phyloP scores from a whole-genome alignment of 92 coral and sea anemone genomes.

The Nematostella vectensis region DNA sequence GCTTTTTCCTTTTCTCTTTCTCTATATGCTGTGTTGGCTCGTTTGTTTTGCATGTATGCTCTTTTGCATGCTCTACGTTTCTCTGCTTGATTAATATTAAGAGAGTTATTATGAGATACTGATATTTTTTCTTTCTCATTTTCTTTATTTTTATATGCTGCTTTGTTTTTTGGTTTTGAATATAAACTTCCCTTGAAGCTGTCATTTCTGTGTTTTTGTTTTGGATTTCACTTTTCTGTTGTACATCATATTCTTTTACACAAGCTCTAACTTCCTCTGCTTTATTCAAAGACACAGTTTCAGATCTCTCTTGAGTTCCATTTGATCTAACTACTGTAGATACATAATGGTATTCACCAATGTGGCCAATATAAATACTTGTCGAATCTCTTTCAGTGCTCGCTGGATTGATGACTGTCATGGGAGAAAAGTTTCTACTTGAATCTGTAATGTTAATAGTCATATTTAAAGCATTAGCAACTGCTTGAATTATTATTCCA shows the following conservation, averaged over 20 bases:
- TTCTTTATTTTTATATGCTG: background rate
- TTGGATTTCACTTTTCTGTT: conserved; percentile 8
- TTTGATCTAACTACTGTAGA: no score
- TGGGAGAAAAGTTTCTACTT: conserved; percentile 33
- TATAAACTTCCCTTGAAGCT: background rate
- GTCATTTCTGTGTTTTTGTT: conserved; percentile 2
- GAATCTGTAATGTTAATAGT: conserved; percentile 39
- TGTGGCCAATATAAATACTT: conserved; percentile 27
- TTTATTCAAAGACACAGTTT: no score
- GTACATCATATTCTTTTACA: background rate
- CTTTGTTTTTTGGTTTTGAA: conserved; percentile 4
- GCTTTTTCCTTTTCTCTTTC: background rate
- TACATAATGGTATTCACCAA: conserved; percentile 38
- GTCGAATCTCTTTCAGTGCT: conserved; percentile 7
- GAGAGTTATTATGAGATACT: background rate
- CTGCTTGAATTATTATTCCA: conserved; percentile 52
- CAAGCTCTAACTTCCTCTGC: background rate
- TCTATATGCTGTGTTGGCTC: background rate
- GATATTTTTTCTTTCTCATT: conserved; percentile 2
- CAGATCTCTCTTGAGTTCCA: no score
- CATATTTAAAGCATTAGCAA: conserved; percentile 38
- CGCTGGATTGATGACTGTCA: conserved; percentile 30
- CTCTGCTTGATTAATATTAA: no score
- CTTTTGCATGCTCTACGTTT: conserved; percentile 8
- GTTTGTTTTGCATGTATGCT: conserved; percentile 5